Conservation (phyloP, 2,113 vertebrate species). For the Chaenocephalus aceratus region DNA sequence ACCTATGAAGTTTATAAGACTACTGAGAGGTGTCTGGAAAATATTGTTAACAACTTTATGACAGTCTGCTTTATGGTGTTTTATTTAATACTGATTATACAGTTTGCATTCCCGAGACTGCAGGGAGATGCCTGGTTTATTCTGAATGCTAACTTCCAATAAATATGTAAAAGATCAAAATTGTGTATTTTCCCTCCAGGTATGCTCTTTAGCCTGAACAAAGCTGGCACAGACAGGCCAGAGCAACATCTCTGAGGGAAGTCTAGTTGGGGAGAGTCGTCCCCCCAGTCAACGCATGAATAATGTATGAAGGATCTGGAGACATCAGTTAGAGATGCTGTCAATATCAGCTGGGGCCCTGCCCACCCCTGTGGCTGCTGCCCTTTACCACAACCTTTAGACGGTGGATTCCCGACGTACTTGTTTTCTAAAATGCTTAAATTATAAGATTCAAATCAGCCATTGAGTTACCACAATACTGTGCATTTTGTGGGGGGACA, state of each 20-base stretch:
- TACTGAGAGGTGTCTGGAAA: slow-evolving; percentile 18
- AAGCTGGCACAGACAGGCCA: slow-evolving; percentile 61
- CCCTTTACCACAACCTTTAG: slow-evolving; percentile 82
- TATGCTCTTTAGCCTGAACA: slow-evolving; percentile 63
- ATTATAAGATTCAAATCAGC: slow-evolving; percentile 42
- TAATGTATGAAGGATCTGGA: slow-evolving; percentile 81
- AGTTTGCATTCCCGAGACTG: slow-evolving; percentile 15
- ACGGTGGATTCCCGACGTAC: slow-evolving; percentile 63
- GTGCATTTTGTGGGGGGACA: background rate
- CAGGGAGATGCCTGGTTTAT: slow-evolving; percentile 19
- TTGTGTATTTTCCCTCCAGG: slow-evolving; percentile 45
- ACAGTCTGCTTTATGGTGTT: slow-evolving; percentile 5
- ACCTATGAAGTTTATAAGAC: slow-evolving; percentile 54
- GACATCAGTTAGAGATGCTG: slow-evolving; percentile 83
- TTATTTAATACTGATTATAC: slow-evolving; percentile 14
- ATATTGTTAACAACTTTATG: slow-evolving; percentile 13
- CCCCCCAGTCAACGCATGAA: slow-evolving; percentile 72
- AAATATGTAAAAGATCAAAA: slow-evolving; percentile 59
- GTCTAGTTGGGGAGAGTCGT: slow-evolving; percentile 63
- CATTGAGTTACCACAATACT: slow-evolving; percentile 5
- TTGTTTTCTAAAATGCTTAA: slow-evolving; percentile 63
- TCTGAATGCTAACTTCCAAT: slow-evolving; percentile 30
- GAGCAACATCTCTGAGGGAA: slow-evolving; percentile 68
- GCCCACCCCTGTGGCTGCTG: slow-evolving; percentile 70
- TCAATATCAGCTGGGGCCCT: slow-evolving; percentile 75